Base-by-base conservation (phyloP, 2,113 vertebrate genomes). In the Anguilla japonica region DNA sequence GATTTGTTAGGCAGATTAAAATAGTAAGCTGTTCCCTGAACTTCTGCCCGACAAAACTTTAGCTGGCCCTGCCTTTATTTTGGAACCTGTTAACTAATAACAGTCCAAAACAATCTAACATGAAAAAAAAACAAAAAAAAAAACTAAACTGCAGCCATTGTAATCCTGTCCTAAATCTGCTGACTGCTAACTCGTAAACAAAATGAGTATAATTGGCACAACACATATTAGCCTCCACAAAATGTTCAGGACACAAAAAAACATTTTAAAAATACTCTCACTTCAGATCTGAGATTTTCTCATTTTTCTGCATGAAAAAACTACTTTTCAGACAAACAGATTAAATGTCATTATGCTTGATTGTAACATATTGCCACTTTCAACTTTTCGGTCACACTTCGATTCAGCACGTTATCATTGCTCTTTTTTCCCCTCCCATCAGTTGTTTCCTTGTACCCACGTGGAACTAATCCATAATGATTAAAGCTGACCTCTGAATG, bases 401-500 rank as follows among this genome's bases (percentile, higher is more conserved):
- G 22, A 88, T 87, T 92, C 87, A 85, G 87, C 90, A 86, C 82
- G 81, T 92, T 94, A 90, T 91, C 91, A 92, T 93, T 29, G 82
- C 91, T 50, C 1, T 91, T 91, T 92, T 92, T 83, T 94, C 93
- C 93, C 84, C 87, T 88, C 89, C 56, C 20, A 78, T 91, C 43
- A 53, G 91, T 91, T 93, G 93, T 85, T 94, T 93, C 93, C 87
- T 87, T 88, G 90, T 85, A 86, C 89, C 93, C 89, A 84, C 63
- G 84, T 89, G 90, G 87, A 93, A 87, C 90, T 94, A 91, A 87
- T 91, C 90, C 92, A 86, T 87, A 91, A 89, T 93, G 90, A 94
- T 95, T 91, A 92, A 93, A 90, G 84, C 78, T 90, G 93, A 90
- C 90, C 91, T 91, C 89, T 81, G 89, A 87, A 90, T 94, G 89